Evolutionary conservation across 2,888 invertebrate species (phyloP).

Genomic region (Megaustenia siamemsis): DNA sequence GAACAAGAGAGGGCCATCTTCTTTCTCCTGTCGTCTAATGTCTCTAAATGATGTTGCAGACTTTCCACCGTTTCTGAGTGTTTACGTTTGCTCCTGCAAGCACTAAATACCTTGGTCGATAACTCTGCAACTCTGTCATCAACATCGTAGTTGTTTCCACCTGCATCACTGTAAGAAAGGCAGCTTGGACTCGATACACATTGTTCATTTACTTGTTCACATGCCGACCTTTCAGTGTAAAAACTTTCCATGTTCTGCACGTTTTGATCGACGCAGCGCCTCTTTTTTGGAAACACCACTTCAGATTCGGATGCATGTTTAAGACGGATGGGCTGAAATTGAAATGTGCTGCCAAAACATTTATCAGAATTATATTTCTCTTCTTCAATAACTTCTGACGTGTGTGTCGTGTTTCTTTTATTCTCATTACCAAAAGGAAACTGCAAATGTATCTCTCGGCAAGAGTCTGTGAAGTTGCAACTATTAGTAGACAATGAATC

Average conservation of each 20-base stretch:
- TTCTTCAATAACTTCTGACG: not conserved
- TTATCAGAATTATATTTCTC: no score
- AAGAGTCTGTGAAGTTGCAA: not conserved
- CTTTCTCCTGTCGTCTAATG: slow-evolving; percentile 29
- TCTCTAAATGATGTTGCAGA: slow-evolving; percentile 44
- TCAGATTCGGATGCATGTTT: not conserved
- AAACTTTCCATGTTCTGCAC: no score
- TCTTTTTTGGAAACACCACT: not conserved
- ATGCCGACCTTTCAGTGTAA: not conserved
- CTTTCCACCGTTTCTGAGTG: slow-evolving; percentile 32
- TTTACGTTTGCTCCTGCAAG: slow-evolving; percentile 9
- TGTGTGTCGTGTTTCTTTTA: not conserved
- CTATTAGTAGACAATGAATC: not conserved
- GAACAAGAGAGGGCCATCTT: slow-evolving; percentile 11
- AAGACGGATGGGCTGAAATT: no score
- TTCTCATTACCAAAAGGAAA: not conserved
- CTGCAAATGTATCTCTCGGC: not conserved
- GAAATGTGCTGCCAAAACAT: not conserved
- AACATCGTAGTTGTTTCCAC: not conserved
- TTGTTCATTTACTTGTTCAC: not conserved
- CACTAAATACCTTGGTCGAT: not conserved
- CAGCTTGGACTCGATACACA: not conserved
- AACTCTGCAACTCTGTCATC: not conserved
- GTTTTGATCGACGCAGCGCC: not conserved
- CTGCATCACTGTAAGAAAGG: not conserved